phyloP scores from a whole-genome alignment of 2,797 vertebrate genomes.

The Pseudochirops corinnae region DNA sequence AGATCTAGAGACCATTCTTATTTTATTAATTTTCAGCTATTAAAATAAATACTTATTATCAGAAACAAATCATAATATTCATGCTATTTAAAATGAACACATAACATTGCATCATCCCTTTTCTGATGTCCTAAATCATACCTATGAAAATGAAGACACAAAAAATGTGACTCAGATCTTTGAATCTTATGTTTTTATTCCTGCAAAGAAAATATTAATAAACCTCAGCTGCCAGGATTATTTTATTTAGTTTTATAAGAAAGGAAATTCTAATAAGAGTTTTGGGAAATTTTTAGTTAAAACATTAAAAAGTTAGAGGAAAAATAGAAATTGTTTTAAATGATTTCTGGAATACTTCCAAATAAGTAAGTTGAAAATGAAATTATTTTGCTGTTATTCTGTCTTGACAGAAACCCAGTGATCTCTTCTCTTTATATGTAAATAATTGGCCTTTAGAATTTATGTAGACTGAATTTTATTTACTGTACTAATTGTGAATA shows the following conservation, averaged over 20 bases:
- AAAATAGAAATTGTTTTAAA: constrained; percentile 22
- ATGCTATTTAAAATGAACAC: constrained; percentile 21
- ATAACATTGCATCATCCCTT: constrained; percentile 31
- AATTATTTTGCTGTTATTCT: neutral
- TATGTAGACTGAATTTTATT: constrained; percentile 69
- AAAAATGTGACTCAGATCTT: neutral
- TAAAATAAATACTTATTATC: constrained; percentile 1
- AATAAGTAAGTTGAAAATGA: constrained; percentile 2
- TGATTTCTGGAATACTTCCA: constrained; percentile 40
- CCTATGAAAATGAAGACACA: constrained; percentile 53
- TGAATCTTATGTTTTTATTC: constrained; percentile 28
- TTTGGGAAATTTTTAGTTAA: constrained; percentile 53
- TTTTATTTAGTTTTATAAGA: neutral
- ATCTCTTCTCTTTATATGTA: constrained; percentile 18
- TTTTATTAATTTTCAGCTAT: constrained; percentile 17
- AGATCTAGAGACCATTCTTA: constrained; percentile 17
- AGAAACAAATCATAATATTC: constrained; percentile 21
- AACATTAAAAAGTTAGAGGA: constrained; percentile 9
- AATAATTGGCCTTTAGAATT: constrained; percentile 53
- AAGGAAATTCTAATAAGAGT: constrained; percentile 38
- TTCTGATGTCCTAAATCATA: constrained; percentile 27
- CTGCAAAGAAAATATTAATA: constrained; percentile 30
- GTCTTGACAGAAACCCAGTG: constrained; percentile 16
- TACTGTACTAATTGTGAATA: constrained; percentile 74
- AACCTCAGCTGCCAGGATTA: neutral